Conservation (phyloP, 2,797 vertebrate species). For the Masticophis lateralis region DNA sequence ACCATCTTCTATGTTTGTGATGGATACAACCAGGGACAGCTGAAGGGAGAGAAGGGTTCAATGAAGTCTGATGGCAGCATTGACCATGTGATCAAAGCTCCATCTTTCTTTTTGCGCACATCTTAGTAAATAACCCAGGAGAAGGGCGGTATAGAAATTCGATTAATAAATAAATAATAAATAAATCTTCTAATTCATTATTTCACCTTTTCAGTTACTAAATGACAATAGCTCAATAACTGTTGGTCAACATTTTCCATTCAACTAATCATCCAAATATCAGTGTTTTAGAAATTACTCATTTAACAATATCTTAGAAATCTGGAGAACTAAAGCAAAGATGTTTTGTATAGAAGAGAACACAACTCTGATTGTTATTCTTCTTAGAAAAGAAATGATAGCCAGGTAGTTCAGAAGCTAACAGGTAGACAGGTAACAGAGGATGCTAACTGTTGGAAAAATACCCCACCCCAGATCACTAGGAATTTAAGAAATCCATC, state of each 20-base stretch:
- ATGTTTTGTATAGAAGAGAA: background rate
- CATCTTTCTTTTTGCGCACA: background rate
- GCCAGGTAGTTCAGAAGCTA: background rate
- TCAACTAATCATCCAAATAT: background rate
- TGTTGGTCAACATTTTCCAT: slow-evolving; percentile 20
- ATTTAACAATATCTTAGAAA: background rate
- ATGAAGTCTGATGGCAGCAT: background rate
- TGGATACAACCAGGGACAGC: background rate
- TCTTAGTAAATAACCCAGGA: background rate
- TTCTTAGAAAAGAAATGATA: background rate
- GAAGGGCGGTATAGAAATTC: no score
- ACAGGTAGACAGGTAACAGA: background rate
- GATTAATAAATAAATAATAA: no score
- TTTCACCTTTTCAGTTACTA: slow-evolving; percentile 14
- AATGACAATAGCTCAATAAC: background rate
- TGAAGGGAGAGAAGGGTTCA: background rate
- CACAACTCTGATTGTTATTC: background rate
- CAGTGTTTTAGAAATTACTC: background rate
- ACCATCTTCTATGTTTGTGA: background rate
- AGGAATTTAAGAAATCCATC: background rate
- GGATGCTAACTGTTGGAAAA: background rate
- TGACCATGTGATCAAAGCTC: background rate
- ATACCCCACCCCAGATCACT: background rate
- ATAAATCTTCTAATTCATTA: background rate
- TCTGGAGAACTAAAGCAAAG: background rate